Evolutionary conservation across 1,140 invertebrate species (phyloP).

Genomic region (Holcopasites calliopsidis): DNA sequence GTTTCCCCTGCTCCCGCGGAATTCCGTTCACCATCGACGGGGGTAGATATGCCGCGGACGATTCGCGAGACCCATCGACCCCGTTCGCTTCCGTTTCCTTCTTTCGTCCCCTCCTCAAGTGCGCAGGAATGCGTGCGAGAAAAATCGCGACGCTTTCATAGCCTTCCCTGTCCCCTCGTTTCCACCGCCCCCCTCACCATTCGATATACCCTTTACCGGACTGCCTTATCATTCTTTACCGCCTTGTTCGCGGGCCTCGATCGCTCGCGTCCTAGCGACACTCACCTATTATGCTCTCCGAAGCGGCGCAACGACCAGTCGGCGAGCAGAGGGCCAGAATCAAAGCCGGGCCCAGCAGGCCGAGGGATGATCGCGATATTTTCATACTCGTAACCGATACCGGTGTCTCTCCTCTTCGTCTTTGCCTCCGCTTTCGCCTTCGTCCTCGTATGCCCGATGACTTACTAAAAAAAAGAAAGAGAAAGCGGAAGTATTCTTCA

Average conservation of each 20-base stretch:
- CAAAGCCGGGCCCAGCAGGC: constrained; percentile 56
- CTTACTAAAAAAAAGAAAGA: constrained; percentile 43
- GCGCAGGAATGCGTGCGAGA: constrained; percentile 61
- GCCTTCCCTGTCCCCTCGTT: too few species aligned
- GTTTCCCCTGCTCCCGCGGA: too few species aligned
- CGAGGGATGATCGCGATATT: constrained; percentile 39
- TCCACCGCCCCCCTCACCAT: too few species aligned
- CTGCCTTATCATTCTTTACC: too few species aligned
- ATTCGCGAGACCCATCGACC: background rate
- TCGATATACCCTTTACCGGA: too few species aligned
- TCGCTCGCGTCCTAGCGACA: constrained; percentile 7
- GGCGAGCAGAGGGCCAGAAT: constrained; percentile 55
- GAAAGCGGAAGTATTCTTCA: constrained; percentile 9
- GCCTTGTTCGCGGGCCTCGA: constrained; percentile 25
- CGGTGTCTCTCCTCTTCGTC: background rate
- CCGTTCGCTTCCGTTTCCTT: background rate
- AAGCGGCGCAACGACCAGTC: constrained; percentile 53
- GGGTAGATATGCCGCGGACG: too few species aligned
- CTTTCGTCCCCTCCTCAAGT: constrained; percentile 30
- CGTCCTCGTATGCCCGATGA: constrained; percentile 10
- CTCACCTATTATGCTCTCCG: constrained; percentile 74
- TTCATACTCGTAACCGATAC: constrained; percentile 42
- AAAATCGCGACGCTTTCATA: constrained; percentile 49
- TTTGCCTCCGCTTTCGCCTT: constrained; percentile 28
- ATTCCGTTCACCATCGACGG: too few species aligned